phyloP scores from a whole-genome alignment of 2,797 vertebrate species.

The Dendrocincla tyrannina region DNA sequence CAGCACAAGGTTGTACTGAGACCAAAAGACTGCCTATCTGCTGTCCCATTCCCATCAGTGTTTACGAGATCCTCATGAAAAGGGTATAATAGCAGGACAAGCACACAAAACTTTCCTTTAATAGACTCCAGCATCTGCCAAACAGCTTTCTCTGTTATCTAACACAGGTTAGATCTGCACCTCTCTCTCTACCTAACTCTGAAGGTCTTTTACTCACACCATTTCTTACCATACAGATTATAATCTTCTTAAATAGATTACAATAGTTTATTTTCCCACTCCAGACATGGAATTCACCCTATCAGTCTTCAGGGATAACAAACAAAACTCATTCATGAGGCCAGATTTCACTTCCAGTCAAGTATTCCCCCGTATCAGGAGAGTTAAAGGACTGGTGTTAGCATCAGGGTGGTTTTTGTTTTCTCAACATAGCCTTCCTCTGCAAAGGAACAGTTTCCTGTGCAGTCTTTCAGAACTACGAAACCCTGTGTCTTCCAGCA shows the following conservation, averaged over 20 bases:
- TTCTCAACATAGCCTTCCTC: background rate
- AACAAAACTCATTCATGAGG: background rate
- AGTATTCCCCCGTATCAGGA: background rate
- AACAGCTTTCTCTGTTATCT: background rate
- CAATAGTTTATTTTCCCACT: background rate
- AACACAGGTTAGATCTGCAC: background rate
- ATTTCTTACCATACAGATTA: background rate
- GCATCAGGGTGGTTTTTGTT: background rate
- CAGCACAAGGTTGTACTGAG: background rate
- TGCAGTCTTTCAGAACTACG: background rate
- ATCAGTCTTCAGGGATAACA: background rate
- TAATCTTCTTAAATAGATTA: background rate
- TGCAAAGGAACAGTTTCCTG: background rate
- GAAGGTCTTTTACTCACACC: background rate
- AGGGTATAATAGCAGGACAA: background rate
- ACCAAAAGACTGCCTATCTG: background rate
- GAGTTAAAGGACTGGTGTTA: background rate
- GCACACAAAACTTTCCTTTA: background rate
- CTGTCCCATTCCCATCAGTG: background rate
- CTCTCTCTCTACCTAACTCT: background rate
- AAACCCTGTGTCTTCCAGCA: background rate
- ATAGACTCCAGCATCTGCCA: background rate
- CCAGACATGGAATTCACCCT: background rate
- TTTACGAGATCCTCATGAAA: background rate
- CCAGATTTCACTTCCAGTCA: background rate